Evolutionary conservation across 2,113 vertebrate species (phyloP).

Genomic region (Clarias magur): DNA sequence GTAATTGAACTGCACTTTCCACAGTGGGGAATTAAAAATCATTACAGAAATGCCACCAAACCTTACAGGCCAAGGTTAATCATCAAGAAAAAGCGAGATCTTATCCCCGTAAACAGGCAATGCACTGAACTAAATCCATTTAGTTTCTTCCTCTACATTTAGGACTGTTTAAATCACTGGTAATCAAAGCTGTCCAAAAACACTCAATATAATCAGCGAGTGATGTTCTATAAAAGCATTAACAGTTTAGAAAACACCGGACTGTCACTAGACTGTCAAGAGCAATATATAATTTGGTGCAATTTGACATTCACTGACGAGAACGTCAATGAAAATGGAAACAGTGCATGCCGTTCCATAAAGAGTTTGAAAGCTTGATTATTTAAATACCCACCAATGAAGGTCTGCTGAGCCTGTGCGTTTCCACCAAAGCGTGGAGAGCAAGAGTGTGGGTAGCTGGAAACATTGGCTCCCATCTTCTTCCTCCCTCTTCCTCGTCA

Average conservation of each 20-base stretch:
- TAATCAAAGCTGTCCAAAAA: conserved; percentile 6
- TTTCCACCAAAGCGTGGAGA: conserved; percentile 93
- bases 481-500: conserved; percentile 65
- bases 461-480: conserved; percentile 97
- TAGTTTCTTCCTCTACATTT: neutral
- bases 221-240: conserved; percentile 5
- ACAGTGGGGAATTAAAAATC: conserved; percentile 32
- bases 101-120: neutral
- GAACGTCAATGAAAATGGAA: neutral
- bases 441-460: conserved; percentile 97
- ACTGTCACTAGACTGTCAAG: neutral
- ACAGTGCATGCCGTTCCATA: neutral
- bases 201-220: neutral
- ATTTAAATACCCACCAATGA: conserved; percentile 84
- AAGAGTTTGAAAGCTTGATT: neutral
- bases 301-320: neutral
- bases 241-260: conserved; percentile 7
- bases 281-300: conserved; percentile 13
- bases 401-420: conserved; percentile 93
- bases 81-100: neutral
- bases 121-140: neutral
- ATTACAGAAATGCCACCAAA: conserved; percentile 42
- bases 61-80: conserved; percentile 27
- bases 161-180: conserved; percentile 7
- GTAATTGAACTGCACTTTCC: conserved; percentile 44